A percentile compares a stretch with the other conserved stretches of the same genome.
Evolutionary conservation across 2,797 vertebrate genomes (phyloP).

Genomic region (Anolis apletophallus): DNA sequence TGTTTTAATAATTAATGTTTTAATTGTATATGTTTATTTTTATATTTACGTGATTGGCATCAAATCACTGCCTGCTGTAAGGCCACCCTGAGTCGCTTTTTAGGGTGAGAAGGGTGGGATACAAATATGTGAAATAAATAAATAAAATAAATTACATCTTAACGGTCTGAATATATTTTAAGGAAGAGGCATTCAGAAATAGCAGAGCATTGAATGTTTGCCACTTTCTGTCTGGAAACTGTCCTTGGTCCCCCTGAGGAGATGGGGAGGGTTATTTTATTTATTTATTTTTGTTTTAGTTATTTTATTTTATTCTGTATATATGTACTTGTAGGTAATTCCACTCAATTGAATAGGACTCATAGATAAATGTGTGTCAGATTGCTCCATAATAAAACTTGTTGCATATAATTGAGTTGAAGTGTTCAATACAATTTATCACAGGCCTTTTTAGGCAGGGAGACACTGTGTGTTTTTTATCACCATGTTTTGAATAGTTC

Average conservation of each 20-base stretch:
- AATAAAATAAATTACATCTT: not conserved
- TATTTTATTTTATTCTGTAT: not conserved
- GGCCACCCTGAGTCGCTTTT: too few relatives aligned
- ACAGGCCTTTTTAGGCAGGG: not conserved
- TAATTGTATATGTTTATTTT: too few relatives aligned
- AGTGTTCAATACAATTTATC: slow-evolving; percentile 28
- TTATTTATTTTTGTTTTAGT: too few relatives aligned
- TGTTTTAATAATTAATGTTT: too few relatives aligned
- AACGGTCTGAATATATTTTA: slow-evolving; percentile 57
- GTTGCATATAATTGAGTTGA: slow-evolving; percentile 53
- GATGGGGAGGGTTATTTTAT: too few relatives aligned
- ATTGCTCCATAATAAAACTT: not conserved
- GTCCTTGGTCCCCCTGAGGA: too few relatives aligned
- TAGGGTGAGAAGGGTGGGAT: too few relatives aligned
- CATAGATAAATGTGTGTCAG: not conserved
- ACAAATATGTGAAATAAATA: too few relatives aligned
- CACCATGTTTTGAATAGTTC: slow-evolving; percentile 54
- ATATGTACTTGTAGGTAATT: not conserved
- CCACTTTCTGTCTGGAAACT: too few relatives aligned
- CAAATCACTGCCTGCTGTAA: too few relatives aligned
- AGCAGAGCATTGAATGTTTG: slow-evolving; percentile 1
- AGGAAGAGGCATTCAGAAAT: slow-evolving; percentile 48
- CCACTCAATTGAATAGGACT: not conserved
- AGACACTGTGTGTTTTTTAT: slow-evolving; percentile 12
- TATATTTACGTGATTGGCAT: too few relatives aligned